Conservation (phyloP, 2,888 invertebrate genomes). For the Lasius fuliginosus region DNA sequence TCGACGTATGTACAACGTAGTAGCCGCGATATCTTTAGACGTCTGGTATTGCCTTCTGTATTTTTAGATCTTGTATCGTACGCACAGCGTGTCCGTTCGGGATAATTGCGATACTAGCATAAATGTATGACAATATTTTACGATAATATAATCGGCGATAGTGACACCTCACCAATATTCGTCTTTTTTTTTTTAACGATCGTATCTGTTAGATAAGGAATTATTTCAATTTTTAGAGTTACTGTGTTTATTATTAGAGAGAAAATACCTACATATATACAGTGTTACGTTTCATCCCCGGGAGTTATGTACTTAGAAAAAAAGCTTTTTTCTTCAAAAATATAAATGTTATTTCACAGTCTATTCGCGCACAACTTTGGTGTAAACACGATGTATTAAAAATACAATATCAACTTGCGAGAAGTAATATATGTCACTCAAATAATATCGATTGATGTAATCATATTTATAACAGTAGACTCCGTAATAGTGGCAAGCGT, state of each 20-base stretch:
- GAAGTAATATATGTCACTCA: not conserved
- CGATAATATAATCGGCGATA: conserved; percentile 2
- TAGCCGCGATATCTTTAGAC: conserved; percentile 20
- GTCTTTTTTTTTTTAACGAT: not conserved
- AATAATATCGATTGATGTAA: conserved; percentile 12
- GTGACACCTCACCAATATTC: not conserved
- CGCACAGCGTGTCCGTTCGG: not conserved
- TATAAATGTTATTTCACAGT: not conserved
- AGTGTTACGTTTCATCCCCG: not conserved
- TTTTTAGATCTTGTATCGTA: conserved; percentile 17
- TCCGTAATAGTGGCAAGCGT: not conserved
- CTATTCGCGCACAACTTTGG: not conserved
- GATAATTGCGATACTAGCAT: conserved; percentile 17
- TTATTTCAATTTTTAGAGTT: not conserved
- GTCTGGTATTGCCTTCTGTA: conserved; percentile 1
- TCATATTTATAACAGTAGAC: not conserved
- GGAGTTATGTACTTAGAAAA: not conserved
- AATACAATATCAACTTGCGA: not conserved
- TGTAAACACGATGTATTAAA: not conserved
- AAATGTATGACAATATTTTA: conserved; percentile 6
- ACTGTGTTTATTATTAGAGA: not conserved
- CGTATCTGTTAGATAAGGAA: conserved; percentile 9
- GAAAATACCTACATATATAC: not conserved
- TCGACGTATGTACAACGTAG: not conserved
- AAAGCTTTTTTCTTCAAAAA: not conserved